Evolutionary conservation across 2,113 vertebrate genomes (phyloP).

Genomic region (Jacana jacana): DNA sequence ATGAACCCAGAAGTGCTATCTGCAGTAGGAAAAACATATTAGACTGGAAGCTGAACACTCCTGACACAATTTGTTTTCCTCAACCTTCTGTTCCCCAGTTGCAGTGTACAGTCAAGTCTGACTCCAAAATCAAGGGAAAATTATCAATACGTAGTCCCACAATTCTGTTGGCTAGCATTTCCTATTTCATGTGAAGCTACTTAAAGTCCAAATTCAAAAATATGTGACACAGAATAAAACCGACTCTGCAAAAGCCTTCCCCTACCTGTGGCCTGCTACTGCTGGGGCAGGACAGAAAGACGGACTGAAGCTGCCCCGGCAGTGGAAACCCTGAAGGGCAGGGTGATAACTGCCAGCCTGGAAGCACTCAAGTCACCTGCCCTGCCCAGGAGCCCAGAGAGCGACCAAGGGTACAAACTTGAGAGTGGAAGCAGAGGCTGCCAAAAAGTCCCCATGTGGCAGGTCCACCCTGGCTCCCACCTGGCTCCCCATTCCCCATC

Average conservation of each 20-base stretch:
- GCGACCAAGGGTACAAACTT: background rate
- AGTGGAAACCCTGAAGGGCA: background rate
- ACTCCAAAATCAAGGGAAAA: background rate
- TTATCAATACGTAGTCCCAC: background rate
- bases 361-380: fast-evolving
- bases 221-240: background rate
- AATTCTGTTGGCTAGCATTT: background rate
- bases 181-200: background rate
- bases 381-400: fast-evolving
- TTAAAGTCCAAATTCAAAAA: background rate
- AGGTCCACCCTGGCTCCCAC: background rate
- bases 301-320: too few species aligned
- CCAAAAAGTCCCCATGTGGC: too few species aligned
- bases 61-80: constrained; percentile 17
- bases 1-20: constrained; percentile 49
- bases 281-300: background rate
- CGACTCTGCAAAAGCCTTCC: background rate
- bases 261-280: fast-evolving
- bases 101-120: background rate
- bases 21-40: background rate
- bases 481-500: background rate
- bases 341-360: fast-evolving
- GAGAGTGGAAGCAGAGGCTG: background rate
- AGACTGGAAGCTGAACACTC: background rate
- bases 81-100: background rate